A percentile compares a stretch with the other conserved stretches of the same genome.
Conservation (phyloP, 2,888 invertebrate genomes). For the Nysson spinosus region DNA sequence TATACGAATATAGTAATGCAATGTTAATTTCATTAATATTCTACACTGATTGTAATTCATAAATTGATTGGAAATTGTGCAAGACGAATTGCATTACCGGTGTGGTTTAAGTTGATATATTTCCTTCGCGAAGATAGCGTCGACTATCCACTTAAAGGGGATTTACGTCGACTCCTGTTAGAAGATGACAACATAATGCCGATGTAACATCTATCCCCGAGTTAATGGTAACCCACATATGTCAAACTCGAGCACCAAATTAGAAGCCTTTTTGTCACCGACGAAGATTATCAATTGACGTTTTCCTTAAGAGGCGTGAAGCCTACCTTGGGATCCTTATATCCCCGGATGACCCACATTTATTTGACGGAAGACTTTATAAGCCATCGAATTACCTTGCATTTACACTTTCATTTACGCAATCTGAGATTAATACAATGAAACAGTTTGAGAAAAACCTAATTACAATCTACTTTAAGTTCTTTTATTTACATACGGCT, state of each 20-base stretch:
- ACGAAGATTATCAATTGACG: constrained; percentile 13
- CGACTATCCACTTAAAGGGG: constrained; percentile 53
- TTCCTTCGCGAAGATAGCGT: background rate
- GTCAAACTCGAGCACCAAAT: constrained; percentile 19
- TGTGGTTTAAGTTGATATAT: too few species aligned
- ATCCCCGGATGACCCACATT: constrained; percentile 3
- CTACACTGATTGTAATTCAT: too few species aligned
- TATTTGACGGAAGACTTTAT: constrained; percentile 6
- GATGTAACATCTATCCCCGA: constrained; percentile 18
- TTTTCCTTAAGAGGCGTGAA: constrained; percentile 11
- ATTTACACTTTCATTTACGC: background rate
- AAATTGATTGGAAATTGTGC: too few species aligned
- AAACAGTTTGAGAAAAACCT: too few species aligned
- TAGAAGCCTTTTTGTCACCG: constrained; percentile 34
- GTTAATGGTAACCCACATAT: constrained; percentile 36
- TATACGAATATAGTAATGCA: too few species aligned
- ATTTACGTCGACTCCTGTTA: constrained; percentile 57
- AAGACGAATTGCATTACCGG: too few species aligned
- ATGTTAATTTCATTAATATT: too few species aligned
- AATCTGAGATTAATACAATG: too few species aligned
- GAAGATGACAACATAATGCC: constrained; percentile 2
- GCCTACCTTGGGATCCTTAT: background rate
- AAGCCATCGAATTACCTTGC: constrained; percentile 1
- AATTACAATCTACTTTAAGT: too few species aligned
- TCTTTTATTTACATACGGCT: too few species aligned